A percentile compares a stretch with the other conserved stretches of the same genome.
phyloP scores from a whole-genome alignment of 2,888 invertebrate genomes.

The Drosophila villosipedis region DNA sequence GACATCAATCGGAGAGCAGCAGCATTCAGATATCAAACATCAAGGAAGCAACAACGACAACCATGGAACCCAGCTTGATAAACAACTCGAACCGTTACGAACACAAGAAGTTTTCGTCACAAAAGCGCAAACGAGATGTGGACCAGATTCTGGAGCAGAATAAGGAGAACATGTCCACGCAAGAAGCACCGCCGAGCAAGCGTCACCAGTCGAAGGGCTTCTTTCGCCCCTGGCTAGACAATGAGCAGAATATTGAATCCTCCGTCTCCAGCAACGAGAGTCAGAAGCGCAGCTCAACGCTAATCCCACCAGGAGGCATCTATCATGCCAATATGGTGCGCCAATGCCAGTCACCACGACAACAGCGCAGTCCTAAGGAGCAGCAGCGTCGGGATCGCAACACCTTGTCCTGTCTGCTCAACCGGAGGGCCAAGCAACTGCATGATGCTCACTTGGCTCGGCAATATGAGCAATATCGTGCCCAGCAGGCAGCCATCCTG shows the following conservation, averaged over 20 bases:
- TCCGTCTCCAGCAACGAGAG: background rate
- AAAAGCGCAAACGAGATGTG: slow-evolving; percentile 52
- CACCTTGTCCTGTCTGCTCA: slow-evolving; percentile 64
- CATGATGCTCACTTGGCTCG: slow-evolving; percentile 59
- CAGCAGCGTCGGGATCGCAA: slow-evolving; percentile 80
- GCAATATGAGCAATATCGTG: slow-evolving; percentile 60
- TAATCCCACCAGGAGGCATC: slow-evolving; percentile 15
- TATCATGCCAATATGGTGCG: slow-evolving; percentile 77
- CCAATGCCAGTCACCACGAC: slow-evolving; percentile 37
- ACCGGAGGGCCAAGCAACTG: slow-evolving; percentile 65
- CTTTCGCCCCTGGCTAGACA: slow-evolving; percentile 69
- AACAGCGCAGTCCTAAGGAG: slow-evolving; percentile 68
- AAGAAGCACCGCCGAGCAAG: slow-evolving; percentile 29
- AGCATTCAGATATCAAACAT: slow-evolving; percentile 59
- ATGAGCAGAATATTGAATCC: slow-evolving; percentile 41
- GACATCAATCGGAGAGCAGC: slow-evolving; percentile 36
- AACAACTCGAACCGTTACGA: slow-evolving; percentile 28
- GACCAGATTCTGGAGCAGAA: slow-evolving; percentile 39
- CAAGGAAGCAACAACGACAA: slow-evolving; percentile 48
- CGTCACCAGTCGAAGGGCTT: slow-evolving; percentile 50
- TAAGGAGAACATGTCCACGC: slow-evolving; percentile 26
- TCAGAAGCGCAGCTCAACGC: slow-evolving; percentile 1
- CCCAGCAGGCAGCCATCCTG: slow-evolving; percentile 54
- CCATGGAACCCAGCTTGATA: slow-evolving; percentile 4
- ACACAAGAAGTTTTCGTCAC: slow-evolving; percentile 63